Evolutionary conservation across 2,113 vertebrate genomes (phyloP).

Genomic region (Albula goreensis): DNA sequence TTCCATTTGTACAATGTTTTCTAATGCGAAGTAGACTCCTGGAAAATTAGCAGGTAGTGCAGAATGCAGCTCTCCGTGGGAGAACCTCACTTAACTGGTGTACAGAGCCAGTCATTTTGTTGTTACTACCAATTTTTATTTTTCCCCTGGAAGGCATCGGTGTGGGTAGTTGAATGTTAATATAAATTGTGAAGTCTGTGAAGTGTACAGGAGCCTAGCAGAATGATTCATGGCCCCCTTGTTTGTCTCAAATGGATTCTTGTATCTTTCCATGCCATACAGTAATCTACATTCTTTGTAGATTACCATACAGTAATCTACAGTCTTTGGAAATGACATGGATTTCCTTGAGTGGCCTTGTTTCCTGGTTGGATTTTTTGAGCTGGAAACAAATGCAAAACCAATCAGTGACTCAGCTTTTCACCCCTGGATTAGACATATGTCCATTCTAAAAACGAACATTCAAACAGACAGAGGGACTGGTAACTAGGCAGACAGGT

Average conservation of each 20-base stretch:
- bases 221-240: background rate
- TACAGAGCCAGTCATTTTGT: background rate
- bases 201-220: background rate
- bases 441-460: no score
- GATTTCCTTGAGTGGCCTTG: background rate
- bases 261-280: background rate
- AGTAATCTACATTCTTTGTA: background rate
- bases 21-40: background rate
- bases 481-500: no score
- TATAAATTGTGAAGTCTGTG: background rate
- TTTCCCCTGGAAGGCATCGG: background rate
- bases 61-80: background rate
- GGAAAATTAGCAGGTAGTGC: background rate
- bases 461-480: no score
- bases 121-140: background rate
- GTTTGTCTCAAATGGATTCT: background rate
- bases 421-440: no score
- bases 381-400: background rate
- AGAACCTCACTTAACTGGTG: background rate
- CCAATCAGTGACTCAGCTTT: background rate
- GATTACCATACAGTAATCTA: background rate
- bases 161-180: background rate
- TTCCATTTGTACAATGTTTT: background rate
- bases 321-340: background rate
- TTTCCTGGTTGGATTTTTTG: background rate